Base-by-base conservation (phyloP, 2,797 vertebrate genomes). In the Eulemur coronatus region DNA sequence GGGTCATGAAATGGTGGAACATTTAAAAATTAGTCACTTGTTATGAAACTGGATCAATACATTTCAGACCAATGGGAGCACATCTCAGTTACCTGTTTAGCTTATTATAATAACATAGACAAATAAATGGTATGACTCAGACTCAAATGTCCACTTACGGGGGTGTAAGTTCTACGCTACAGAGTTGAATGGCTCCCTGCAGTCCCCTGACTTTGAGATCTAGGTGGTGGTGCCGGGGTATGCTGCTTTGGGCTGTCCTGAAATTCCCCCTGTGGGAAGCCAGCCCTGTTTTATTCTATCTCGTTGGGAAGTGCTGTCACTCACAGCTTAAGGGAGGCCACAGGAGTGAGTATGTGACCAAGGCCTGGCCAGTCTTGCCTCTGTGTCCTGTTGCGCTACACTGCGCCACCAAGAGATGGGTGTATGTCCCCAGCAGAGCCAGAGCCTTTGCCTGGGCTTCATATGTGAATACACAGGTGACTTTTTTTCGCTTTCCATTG, bases 151-250 rank as follows among this genome's bases (percentile, higher is more conserved):
- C 48, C 65, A 28, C 8, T 12, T 43, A 15, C 1, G 15, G 26
- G 59, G 1, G 1, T 5, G 0, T 38, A 7, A 8, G 2, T 38
- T 63, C 15, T 43, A 4, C 26, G 38, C 3, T 5, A 8, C 73
- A 0, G 28, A 50, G 10, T 8, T 1, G 28, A 67, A 41, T 3
- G 30, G 38, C 15, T 30, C 35, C 33, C 17, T 12, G 57, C 55
- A 43, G 26, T 20, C 7, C 18, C 43, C 22, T 26, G 33, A 13
- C 10, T 48, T 15, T 13, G 43, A 11, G 5, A 26, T 20, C 52
- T 17, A 35, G 43, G 1, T 76, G 11, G 70, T 1, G 33, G 8
- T 6, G 18, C 7, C 1, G 26, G 28, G 5, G 11, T 3, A 1
- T 12, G 12, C 38, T 69, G 89, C 10, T 20, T 24, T 24, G 5